Base-by-base conservation (phyloP, 2,888 invertebrate species). In the Caenorhabditis panamensis region DNA sequence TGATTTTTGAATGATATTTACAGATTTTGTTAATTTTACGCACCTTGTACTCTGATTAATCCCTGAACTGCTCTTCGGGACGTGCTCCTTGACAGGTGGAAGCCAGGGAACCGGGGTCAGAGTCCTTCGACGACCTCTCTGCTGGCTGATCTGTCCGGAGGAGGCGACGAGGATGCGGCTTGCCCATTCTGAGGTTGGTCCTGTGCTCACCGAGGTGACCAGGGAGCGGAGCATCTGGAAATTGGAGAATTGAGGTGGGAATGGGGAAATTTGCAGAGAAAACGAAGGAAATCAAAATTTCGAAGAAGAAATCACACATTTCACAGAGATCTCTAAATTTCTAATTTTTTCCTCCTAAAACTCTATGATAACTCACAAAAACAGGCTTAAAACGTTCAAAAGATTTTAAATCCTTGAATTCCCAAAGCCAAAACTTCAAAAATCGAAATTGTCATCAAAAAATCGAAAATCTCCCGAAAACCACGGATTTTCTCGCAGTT, bases 101-200 rank as follows among this genome's bases (percentile, higher is more conserved):
- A 84, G 66, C 88, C 88, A 87, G 31, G 88, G 87, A 31, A 85
- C 79, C 8, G 86, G 85, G 8, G 86, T 85, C 41, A 88, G 51
- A 2, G 87, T 87, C 37, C 88, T 69, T 20, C 88, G 63, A 0
- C 88, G 82, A 20, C 85, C 85, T 73, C 82, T 61, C 13, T 62
- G 51, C 36, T 81, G 81, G 31, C 26, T 67, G 0, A 71, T 41
- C 13, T 54, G 54, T 1, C 49, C 37, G 8, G 47, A 41, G 18
- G 54, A 44, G 16, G 71, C 31, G 6, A 63, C 16, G 0, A 81
- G 51, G 26, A 76, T 37, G 11, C 80, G 49, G 8, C 62, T 62
- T 9, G 78, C 62, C 62, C 66, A 71, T 62, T 81, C 76, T 31
- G 41, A 28, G 3, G 64, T 58, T 11, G 54, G 51, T 13, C 67